These are phyloP conservation scores for Proctacanthus coquilletti DNA, from an alignment of 1,140 invertebrate species.

Conservation along the genomic window DNA sequence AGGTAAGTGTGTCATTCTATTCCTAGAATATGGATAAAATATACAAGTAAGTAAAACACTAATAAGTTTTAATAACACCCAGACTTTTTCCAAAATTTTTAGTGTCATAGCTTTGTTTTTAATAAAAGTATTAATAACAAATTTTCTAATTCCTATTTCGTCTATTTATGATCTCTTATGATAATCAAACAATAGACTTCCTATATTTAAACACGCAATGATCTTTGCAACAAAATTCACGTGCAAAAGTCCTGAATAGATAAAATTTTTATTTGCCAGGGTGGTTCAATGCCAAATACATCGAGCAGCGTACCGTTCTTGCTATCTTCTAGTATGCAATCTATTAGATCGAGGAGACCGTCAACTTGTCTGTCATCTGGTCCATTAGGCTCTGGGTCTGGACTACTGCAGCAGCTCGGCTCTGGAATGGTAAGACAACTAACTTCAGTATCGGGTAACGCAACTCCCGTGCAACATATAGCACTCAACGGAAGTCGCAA, in stretches of 20 bases:
- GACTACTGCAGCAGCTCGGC: conserved; percentile 66
- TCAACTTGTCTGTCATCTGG: conserved; percentile 40
- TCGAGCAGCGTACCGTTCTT: conserved; percentile 74
- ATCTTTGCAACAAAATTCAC: too few species aligned
- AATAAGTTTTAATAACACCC: too few species aligned
- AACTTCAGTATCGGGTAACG: conserved; percentile 39
- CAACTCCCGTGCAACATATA: conserved; percentile 27
- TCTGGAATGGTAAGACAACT: conserved; percentile 75
- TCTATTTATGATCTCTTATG: too few species aligned
- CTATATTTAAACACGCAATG: too few species aligned
- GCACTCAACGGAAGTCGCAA: conserved; percentile 40
- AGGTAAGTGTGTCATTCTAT: too few species aligned
- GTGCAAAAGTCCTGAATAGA: neutral
- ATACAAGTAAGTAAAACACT: too few species aligned
- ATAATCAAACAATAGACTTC: too few species aligned
- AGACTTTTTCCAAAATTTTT: too few species aligned
- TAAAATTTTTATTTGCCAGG: conserved; percentile 37
- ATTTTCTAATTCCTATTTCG: too few species aligned
- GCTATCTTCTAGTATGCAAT: conserved; percentile 65
- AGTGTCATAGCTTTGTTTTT: too few species aligned
- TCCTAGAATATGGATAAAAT: too few species aligned
- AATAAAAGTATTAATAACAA: too few species aligned
- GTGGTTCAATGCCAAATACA: conserved; percentile 72
- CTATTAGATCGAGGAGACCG: conserved; percentile 61
- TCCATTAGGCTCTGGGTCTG: conserved; percentile 40